Base-by-base conservation (phyloP, 2,888 invertebrate genomes). In the Caenorhabditis auriculariae region DNA sequence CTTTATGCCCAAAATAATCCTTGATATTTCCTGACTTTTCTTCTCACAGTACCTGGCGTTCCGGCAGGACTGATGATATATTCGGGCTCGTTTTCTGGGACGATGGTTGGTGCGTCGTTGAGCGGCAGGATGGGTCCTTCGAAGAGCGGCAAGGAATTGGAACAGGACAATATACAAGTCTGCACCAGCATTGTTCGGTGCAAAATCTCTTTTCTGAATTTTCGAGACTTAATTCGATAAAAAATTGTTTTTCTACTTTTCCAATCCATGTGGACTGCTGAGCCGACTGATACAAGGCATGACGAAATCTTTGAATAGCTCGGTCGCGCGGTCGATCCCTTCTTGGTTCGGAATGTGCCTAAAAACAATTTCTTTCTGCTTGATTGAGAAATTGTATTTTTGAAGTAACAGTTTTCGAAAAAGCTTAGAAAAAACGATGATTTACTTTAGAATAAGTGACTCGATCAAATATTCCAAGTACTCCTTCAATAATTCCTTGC, bases 101-200 rank as follows among this genome's bases (percentile, higher is more conserved):
- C 21, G 26, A 60, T 53, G 1, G 51, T 54, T 12, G 54, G 52
- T 0, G 55, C 56, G 29, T 78, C 83, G 77, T 74, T 82, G 78
- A 84, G 60, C 15, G 72, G 47, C 21, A 85, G 72, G 19, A 82
- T 72, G 27, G 82, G 81, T 79, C 89, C 89, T 26, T 88, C 84
- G 85, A 90, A 89, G 54, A 87, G 83, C 2, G 90, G 90, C 57
- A 91, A 82, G 53, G 89, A 85, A 48, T 85, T 84, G 50, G 88
- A 86, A 21, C 84, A 82, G 50, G 88, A 89, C 2, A 88, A 86
- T 58, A 91, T 78, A 42, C 87, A 84, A 9, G 88, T 87, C 49
- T 86, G 85, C 0, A 91, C 84, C 21, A 90, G 87, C 70, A 85
- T 87, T 65, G 92, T 85, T 47, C 87, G 86, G 37, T 88, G 85